phyloP scores from a whole-genome alignment of 1,140 invertebrate genomes.

The Coenobita brevimanus region DNA sequence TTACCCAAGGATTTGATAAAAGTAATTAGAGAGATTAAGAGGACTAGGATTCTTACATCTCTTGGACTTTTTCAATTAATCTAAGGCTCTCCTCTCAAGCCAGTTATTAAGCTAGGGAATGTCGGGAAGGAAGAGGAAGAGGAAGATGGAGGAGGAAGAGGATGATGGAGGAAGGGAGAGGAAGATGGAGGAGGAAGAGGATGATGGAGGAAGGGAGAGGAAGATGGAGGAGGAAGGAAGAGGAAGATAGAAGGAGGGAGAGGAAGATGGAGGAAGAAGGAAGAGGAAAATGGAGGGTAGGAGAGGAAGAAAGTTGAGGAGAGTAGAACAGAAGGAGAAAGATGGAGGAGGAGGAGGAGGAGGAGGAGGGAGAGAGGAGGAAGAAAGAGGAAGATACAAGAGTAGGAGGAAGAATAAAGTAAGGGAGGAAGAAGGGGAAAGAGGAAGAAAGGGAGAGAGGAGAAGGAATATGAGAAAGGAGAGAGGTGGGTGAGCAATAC shows the following conservation, averaged over 20 bases:
- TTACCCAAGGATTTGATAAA: constrained; percentile 59
- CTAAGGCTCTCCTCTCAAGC: constrained; percentile 40
- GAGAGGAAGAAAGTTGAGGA: background rate
- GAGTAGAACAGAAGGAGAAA: background rate
- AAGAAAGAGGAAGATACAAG: too few species aligned
- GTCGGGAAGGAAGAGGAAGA: background rate
- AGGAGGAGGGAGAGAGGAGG: too few species aligned
- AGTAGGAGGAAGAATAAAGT: too few species aligned
- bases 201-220: background rate
- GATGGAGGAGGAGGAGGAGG: too few species aligned
- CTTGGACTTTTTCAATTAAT: constrained; percentile 60
- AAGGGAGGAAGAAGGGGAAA: too few species aligned
- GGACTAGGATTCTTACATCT: constrained; percentile 51
- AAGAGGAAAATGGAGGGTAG: background rate
- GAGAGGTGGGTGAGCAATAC: background rate
- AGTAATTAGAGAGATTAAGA: constrained; percentile 60
- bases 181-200: background rate
- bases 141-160: background rate
- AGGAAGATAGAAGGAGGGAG: background rate
- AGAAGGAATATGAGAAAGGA: background rate
- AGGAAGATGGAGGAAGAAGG: background rate
- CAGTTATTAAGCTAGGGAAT: constrained; percentile 58
- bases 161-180: background rate
- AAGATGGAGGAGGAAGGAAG: background rate
- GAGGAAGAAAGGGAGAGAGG: background rate